Evolutionary conservation across 37 sponge, comb jelly and placozoan species (phyloP).

Genomic region (Dysidea cf. avara): DNA sequence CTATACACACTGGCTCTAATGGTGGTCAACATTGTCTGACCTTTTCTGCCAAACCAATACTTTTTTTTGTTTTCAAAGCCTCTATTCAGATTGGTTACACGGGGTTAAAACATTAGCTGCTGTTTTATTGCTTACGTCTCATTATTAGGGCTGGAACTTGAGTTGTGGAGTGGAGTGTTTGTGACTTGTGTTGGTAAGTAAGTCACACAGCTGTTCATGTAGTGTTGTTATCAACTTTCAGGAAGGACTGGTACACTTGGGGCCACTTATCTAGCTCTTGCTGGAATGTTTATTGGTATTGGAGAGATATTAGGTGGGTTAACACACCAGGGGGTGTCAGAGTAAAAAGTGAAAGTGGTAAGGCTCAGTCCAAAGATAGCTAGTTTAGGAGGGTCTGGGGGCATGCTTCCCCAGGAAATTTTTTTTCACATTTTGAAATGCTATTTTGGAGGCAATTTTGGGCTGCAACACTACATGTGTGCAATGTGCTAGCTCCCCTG

Average conservation of each 20-base stretch:
- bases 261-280: conserved; percentile 49
- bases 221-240: conserved; percentile 3
- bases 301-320: conserved; percentile 88
- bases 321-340: not conserved
- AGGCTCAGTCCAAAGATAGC: too few relatives aligned
- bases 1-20: not conserved
- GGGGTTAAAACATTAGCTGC: too few relatives aligned
- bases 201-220: not conserved
- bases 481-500: too few relatives aligned
- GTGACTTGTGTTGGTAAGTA: conserved; percentile 77
- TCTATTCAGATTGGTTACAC: not conserved
- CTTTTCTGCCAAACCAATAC: too few relatives aligned
- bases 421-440: too few relatives aligned
- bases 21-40: too few relatives aligned
- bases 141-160: conserved; percentile 72
- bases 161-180: conserved; percentile 91
- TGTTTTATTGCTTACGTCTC: too few relatives aligned
- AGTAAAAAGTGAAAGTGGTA: too few relatives aligned
- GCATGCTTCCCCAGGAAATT: too few relatives aligned
- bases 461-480: not conserved
- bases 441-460: too few relatives aligned
- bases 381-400: too few relatives aligned
- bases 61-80: not conserved
- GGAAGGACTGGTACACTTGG: conserved; percentile 28
- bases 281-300: conserved; percentile 82